Base-by-base conservation (phyloP, 2,888 invertebrate species). In the Brenthis daphne region DNA sequence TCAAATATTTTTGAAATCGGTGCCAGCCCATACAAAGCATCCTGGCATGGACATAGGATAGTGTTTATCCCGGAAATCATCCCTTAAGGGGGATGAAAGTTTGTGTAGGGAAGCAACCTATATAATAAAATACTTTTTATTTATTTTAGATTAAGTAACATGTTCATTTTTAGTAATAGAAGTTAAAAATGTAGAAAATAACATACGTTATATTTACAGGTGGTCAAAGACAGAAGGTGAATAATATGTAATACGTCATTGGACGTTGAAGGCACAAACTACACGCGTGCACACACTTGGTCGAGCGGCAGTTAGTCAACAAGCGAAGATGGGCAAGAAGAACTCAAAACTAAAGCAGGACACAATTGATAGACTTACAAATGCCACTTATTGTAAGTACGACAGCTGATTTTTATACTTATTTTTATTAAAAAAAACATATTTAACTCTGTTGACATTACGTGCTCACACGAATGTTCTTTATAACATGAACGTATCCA, bases 281-380 rank as follows among this genome's bases (percentile, higher is more conserved):
- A 37, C 20, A 53, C 53, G 37, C 12, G 37, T 33, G 73, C 80
- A 80, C 75, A 64, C 72, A 79, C 74, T 74, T 76, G 76, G 81
- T 79, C 79, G 76, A 77, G 80, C 81, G 77, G 65, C 70, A 73
- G 71, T 69, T 69, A 72, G 75, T 73, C 69, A 57, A 71, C 70
- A 68, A 70, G 65, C 66, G 77, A 94, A 93, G 81, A 98, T 98
- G 98, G 98, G 98, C 84, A 98, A 98, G 95, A 97, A 97, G 93
- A 98, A 98, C 86, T 98, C 98, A 69, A 98, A 98, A 94, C 95
- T 98, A 90, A 98, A 98, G 95, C 97, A 97, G 89, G 98, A 98
- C 88, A 98, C 98, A 81, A 97, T 98, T 86, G 97, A 98, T 90
- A 95, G 97, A 79, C 95, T 98, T 78, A 98, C 97, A 77, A 96